These are phyloP conservation scores for Phyto melanocephala DNA, from an alignment of 2,888 invertebrate species.

Conservation along the genomic window DNA sequence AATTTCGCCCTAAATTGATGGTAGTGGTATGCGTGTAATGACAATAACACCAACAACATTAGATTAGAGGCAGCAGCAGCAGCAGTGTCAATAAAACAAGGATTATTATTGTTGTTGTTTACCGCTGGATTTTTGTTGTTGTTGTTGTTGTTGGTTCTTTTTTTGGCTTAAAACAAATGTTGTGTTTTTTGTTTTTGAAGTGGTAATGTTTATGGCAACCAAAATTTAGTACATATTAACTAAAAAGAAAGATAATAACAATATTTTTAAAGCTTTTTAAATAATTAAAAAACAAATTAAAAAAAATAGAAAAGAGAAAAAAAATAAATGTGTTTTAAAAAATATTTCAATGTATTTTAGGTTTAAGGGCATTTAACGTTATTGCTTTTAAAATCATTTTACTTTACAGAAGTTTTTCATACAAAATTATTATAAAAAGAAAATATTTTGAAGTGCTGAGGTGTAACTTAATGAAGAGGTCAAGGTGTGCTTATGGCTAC, in stretches of 20 bases:
- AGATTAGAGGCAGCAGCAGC: not conserved
- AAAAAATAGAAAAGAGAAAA: too few relatives aligned
- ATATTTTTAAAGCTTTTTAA: not conserved
- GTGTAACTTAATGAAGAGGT: too few relatives aligned
- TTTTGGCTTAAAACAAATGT: not conserved
- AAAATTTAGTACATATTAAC: too few relatives aligned
- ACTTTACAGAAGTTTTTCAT: too few relatives aligned
- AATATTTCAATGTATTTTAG: too few relatives aligned
- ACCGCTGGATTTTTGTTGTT: conserved; percentile 31
- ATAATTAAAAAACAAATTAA: not conserved
- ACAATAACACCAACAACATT: not conserved
- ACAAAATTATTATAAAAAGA: too few relatives aligned
- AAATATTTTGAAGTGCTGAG: too few relatives aligned
- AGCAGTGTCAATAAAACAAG: conserved; percentile 38
- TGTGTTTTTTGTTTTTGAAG: not conserved
- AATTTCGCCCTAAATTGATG: conserved; percentile 29
- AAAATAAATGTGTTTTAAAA: too few relatives aligned
- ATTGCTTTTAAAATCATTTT: too few relatives aligned
- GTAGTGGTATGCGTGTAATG: conserved; percentile 1
- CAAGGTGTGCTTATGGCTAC: too few relatives aligned
- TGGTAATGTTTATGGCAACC: not conserved
- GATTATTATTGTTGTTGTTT: conserved; percentile 43
- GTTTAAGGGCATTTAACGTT: too few relatives aligned
- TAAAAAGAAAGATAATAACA: not conserved
- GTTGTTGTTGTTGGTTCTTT: not conserved